phyloP scores from a whole-genome alignment of 1,140 invertebrate species.

The Pygmarrhopalites habei region DNA sequence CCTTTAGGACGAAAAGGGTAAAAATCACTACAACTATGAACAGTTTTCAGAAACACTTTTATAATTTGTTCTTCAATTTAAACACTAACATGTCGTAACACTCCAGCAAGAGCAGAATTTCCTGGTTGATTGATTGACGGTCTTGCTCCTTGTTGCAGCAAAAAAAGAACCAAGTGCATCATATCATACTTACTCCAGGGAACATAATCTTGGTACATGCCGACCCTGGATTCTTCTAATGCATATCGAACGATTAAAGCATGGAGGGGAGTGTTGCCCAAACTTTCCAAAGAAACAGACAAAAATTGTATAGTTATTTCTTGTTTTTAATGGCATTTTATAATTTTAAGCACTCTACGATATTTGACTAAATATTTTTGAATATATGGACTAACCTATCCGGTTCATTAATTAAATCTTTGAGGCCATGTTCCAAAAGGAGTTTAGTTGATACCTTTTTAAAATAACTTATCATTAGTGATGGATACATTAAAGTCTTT shows the following conservation, averaged over 20 bases:
- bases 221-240: constrained; percentile 60
- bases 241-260: constrained; percentile 64
- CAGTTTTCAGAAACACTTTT: too few species aligned
- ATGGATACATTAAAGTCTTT: too few species aligned
- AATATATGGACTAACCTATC: too few species aligned
- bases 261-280: constrained; percentile 55
- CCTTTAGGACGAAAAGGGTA: constrained; percentile 6
- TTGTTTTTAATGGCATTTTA: too few species aligned
- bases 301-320: too few species aligned
- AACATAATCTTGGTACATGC: constrained; percentile 47
- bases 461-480: too few species aligned
- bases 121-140: constrained; percentile 62
- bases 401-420: constrained; percentile 63
- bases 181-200: constrained; percentile 49
- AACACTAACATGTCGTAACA: constrained; percentile 60
- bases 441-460: constrained; percentile 57
- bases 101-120: constrained; percentile 63
- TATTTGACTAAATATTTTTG: too few species aligned
- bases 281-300: too few species aligned
- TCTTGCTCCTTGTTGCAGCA: constrained; percentile 58
- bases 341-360: too few species aligned
- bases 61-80: too few species aligned
- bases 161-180: constrained; percentile 56
- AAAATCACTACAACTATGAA: too few species aligned
- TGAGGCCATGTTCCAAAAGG: constrained; percentile 58